phyloP scores from a whole-genome alignment of 2,113 vertebrate genomes.

The Calyptomena viridis region DNA sequence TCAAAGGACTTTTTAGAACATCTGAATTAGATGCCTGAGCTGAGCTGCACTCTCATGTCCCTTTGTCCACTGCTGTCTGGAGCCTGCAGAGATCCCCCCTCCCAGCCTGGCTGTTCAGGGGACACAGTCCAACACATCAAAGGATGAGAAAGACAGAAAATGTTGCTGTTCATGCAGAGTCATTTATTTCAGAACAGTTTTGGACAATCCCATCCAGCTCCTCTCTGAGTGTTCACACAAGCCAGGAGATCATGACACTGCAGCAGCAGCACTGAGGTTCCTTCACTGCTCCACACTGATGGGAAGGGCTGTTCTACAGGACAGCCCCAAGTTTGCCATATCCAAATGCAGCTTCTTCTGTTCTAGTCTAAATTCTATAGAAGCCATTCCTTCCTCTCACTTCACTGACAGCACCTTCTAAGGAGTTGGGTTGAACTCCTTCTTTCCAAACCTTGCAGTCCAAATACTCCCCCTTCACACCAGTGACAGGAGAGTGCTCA shows the following conservation, averaged over 20 bases:
- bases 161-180: neutral
- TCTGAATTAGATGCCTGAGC: neutral
- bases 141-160: neutral
- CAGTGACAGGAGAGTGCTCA: neutral
- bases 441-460: accelerated
- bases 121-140: accelerated
- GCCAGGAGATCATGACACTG: neutral
- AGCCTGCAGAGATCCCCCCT: neutral
- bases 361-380: neutral
- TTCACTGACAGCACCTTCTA: neutral
- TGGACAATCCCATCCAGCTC: neutral
- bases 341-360: neutral
- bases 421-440: neutral
- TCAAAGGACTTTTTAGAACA: neutral
- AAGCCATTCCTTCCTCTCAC: neutral
- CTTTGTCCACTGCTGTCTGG: neutral
- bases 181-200: neutral
- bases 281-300: neutral
- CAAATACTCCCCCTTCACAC: neutral
- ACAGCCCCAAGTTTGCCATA: accelerated
- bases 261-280: neutral
- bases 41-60: neutral
- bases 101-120: neutral
- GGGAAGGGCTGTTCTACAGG: neutral
- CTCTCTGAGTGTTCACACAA: neutral